A percentile compares a stretch with the other conserved stretches of the same genome.
phyloP scores from a whole-genome alignment of 2,888 invertebrate genomes.

The Hartigia nigra region DNA sequence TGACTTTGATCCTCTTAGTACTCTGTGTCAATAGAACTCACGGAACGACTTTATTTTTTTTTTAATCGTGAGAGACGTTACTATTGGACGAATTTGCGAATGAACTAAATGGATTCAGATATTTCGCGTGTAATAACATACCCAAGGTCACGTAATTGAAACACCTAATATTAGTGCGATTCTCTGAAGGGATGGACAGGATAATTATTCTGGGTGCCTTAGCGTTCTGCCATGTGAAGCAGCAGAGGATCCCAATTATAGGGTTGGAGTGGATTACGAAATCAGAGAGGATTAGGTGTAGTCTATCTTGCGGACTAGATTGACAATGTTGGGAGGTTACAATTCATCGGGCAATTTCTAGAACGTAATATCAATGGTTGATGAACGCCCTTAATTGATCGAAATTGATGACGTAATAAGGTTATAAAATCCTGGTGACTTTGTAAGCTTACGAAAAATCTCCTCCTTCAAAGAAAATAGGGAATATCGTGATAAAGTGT shows the following conservation, averaged over 20 bases:
- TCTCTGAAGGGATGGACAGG: neutral
- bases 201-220: neutral
- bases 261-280: neutral
- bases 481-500: neutral
- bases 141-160: neutral
- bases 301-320: neutral
- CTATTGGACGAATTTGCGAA: neutral
- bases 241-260: neutral
- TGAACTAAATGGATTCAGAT: neutral
- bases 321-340: neutral
- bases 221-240: neutral
- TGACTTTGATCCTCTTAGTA: neutral
- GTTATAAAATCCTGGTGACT: neutral
- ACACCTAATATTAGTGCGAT: neutral
- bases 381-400: neutral
- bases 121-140: neutral
- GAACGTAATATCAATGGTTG: neutral
- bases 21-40: neutral
- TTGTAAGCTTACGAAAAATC: neutral
- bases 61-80: neutral
- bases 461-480: neutral
- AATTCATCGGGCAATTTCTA: neutral
- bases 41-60: neutral
- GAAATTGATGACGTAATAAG: neutral
- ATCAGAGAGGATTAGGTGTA: neutral